These are phyloP conservation scores for Alces alces DNA, from an alignment of 2,113 vertebrate genomes.

Conservation along the genomic window DNA sequence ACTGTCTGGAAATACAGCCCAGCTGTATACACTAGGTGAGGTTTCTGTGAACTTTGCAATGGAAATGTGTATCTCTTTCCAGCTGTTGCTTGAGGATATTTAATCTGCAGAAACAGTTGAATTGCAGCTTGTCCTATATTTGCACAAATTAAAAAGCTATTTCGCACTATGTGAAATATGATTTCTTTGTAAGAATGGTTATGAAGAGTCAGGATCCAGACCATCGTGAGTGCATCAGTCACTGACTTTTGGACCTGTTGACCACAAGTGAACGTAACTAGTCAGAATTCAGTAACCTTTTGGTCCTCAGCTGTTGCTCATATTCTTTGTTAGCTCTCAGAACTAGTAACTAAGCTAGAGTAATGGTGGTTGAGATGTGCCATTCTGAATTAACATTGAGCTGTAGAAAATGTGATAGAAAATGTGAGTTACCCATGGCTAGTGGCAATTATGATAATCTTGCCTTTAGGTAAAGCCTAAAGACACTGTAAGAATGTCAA, in stretches of 20 bases:
- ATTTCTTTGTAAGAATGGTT: neutral
- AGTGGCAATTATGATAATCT: neutral
- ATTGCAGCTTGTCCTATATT: neutral
- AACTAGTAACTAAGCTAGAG: neutral
- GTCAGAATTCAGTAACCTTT: neutral
- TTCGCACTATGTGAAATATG: neutral
- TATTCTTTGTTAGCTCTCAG: neutral
- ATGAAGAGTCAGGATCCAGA: neutral
- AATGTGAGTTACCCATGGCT: neutral
- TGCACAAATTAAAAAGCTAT: neutral
- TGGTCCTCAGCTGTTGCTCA: neutral
- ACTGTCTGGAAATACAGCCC: neutral
- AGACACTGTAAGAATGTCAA: neutral
- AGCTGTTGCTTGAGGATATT: neutral
- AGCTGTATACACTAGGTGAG: neutral
- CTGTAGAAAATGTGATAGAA: neutral
- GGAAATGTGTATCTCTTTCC: neutral
- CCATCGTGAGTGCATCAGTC: neutral
- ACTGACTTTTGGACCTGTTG: neutral
- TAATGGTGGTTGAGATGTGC: neutral
- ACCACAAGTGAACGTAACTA: neutral
- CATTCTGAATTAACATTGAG: neutral
- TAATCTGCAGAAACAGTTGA: neutral
- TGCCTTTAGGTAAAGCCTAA: neutral
- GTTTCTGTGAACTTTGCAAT: neutral